Percentiles rank a stretch among this genome's conserved stretches.
These are phyloP conservation scores for Rhyacichthys aspro DNA, from an alignment of 2,797 vertebrate species.

Conservation along the genomic window DNA sequence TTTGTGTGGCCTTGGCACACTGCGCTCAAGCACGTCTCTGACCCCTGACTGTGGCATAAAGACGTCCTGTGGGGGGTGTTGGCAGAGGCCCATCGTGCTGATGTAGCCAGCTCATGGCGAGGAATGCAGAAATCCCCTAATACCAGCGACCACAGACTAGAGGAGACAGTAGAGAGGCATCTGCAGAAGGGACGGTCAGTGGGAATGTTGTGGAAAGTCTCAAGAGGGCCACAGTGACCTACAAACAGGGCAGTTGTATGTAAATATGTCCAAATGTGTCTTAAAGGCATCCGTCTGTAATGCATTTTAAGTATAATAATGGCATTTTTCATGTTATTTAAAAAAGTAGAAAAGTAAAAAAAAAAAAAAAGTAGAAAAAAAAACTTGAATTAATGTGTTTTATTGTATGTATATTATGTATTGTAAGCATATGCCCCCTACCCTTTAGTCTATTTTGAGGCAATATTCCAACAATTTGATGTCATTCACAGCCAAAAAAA, in stretches of 20 bases:
- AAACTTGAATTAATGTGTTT: too few relatives aligned
- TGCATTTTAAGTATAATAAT: too few relatives aligned
- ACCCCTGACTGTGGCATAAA: conserved; percentile 62
- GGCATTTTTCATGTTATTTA: too few relatives aligned
- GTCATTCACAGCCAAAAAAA: too few relatives aligned
- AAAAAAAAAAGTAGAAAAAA: too few relatives aligned
- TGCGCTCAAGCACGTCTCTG: conserved; percentile 31
- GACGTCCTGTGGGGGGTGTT: conserved; percentile 41
- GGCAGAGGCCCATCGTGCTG: conserved; percentile 44
- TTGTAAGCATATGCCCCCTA: too few relatives aligned
- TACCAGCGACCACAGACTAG: conserved; percentile 32
- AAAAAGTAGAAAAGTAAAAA: too few relatives aligned
- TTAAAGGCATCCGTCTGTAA: too few relatives aligned
- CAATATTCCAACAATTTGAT: too few relatives aligned
- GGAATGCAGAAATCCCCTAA: conserved; percentile 40
- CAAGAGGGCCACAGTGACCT: conserved; percentile 13
- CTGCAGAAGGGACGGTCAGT: conserved; percentile 9
- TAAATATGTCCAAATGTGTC: neutral
- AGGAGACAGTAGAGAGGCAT: conserved; percentile 16
- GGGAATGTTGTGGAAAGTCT: conserved; percentile 48
- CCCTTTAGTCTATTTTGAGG: too few relatives aligned
- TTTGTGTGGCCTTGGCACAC: conserved; percentile 55
- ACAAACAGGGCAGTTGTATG: neutral
- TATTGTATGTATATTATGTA: too few relatives aligned
- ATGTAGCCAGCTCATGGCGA: conserved; percentile 40